A percentile compares a stretch with the other conserved stretches of the same genome.
phyloP scores from a whole-genome alignment of 2,113 vertebrate genomes.

The Apodemus sylvaticus region DNA sequence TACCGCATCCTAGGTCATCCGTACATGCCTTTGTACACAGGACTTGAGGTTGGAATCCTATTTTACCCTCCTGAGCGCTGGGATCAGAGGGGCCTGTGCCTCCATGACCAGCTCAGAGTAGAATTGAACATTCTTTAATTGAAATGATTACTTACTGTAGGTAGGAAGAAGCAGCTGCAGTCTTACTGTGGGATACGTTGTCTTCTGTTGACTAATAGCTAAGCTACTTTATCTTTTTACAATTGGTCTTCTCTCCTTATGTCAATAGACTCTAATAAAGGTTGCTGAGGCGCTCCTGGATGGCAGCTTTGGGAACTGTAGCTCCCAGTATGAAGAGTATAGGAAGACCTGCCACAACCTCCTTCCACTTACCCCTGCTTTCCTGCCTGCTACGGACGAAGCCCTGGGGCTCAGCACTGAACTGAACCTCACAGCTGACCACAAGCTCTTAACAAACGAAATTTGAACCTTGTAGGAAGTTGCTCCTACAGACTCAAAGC shows the following conservation, averaged over 20 bases:
- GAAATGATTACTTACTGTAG: not conserved
- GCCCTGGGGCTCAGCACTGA: conserved; percentile 69
- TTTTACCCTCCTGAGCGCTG: not conserved
- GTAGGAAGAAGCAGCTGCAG: not conserved
- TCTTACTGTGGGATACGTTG: conserved; percentile 17
- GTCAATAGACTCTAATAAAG: conserved; percentile 83
- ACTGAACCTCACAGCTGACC: conserved; percentile 82
- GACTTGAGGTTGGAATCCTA: not conserved
- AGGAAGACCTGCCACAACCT: conserved; percentile 86
- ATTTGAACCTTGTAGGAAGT: conserved; percentile 74
- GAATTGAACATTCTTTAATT: not conserved
- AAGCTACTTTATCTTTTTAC: not conserved
- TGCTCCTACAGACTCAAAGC: conserved; percentile 65
- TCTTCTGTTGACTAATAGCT: conserved; percentile 1
- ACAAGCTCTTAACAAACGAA: conserved; percentile 83
- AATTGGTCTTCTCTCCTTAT: conserved; percentile 58
- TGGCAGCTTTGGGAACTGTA: conserved; percentile 87
- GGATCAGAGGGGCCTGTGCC: not conserved
- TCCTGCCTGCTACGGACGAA: conserved; percentile 82
- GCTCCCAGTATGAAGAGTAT: conserved; percentile 85
- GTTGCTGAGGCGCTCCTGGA: conserved; percentile 86
- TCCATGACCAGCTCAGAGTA: not conserved
- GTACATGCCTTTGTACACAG: not conserved
- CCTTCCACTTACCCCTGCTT: conserved; percentile 85
- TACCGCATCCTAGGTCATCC: not conserved